phyloP scores from a whole-genome alignment of 2,888 invertebrate species.

The Agrotis ipsilon region DNA sequence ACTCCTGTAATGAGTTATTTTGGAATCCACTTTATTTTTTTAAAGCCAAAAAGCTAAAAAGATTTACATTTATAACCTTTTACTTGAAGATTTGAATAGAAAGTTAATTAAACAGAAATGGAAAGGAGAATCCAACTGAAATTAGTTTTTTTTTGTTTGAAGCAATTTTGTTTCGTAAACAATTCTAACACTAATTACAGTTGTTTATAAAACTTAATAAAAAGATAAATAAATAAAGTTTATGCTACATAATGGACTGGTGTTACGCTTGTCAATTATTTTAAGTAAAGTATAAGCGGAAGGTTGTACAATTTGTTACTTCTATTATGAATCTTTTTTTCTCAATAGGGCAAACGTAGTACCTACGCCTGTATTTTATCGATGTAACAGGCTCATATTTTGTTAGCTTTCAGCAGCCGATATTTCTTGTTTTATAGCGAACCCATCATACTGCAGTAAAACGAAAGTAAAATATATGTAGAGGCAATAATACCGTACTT shows the following conservation, averaged over 20 bases:
- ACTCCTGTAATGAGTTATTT: slow-evolving; percentile 62
- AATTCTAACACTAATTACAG: slow-evolving; percentile 5
- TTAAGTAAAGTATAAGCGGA: neutral
- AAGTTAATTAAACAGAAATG: slow-evolving; percentile 17
- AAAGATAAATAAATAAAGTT: neutral
- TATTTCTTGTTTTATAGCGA: slow-evolving; percentile 58
- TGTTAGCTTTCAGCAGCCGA: slow-evolving; percentile 38
- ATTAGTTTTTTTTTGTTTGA: slow-evolving; percentile 10
- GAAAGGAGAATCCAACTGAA: slow-evolving; percentile 13
- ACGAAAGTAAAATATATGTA: slow-evolving; percentile 50
- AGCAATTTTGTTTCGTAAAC: slow-evolving; percentile 1
- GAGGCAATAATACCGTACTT: slow-evolving; percentile 46
- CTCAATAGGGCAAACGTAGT: slow-evolving; percentile 23
- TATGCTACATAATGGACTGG: neutral
- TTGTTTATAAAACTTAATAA: neutral
- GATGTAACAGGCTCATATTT: slow-evolving; percentile 38
- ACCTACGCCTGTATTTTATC: slow-evolving; percentile 56
- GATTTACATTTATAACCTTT: slow-evolving; percentile 57
- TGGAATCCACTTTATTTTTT: slow-evolving; percentile 44
- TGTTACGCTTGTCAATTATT: neutral
- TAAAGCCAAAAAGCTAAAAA: slow-evolving; percentile 49
- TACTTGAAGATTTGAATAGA: slow-evolving; percentile 25
- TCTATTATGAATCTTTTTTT: neutral
- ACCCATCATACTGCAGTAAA: slow-evolving; percentile 48
- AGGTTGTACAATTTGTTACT: neutral